These are phyloP conservation scores for Adela reaumurella DNA, from an alignment of 2,888 invertebrate species.

Conservation along the genomic window DNA sequence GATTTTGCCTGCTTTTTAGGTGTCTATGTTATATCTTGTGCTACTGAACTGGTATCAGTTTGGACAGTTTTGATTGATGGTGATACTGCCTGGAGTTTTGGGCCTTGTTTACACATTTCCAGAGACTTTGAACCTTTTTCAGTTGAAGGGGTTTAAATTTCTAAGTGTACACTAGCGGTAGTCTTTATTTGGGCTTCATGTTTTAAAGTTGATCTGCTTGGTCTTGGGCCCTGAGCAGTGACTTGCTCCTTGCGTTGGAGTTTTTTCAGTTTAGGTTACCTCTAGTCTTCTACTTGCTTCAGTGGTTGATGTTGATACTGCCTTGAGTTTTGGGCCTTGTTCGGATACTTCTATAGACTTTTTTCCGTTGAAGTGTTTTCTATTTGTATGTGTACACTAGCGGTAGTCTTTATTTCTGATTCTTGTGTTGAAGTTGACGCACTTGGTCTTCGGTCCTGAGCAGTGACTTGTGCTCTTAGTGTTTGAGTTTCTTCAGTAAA, in stretches of 20 bases:
- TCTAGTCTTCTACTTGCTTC: neutral
- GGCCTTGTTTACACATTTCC: neutral
- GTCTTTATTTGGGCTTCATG: neutral
- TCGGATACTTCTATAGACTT: neutral
- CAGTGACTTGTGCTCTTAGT: neutral
- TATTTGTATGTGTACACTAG: neutral
- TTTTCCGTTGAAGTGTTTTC: neutral
- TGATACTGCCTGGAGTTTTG: neutral
- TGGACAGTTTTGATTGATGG: neutral
- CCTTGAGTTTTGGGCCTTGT: neutral
- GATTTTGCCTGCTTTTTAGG: constrained; percentile 5
- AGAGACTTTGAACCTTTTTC: neutral
- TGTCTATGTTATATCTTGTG: neutral
- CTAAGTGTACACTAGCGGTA: neutral
- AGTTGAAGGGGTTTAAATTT: neutral
- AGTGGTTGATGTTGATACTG: neutral
- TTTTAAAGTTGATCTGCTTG: neutral
- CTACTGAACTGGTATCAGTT: neutral
- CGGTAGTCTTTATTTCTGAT: neutral
- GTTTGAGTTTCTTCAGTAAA: neutral
- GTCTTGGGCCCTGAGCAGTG: neutral
- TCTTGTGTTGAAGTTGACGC: neutral
- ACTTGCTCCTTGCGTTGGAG: neutral
- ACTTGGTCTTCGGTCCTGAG: neutral
- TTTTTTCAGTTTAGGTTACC: neutral